Percentiles rank a stretch among this genome's conserved stretches.
These are phyloP conservation scores for Epiblema foenella DNA, from an alignment of 2,888 invertebrate genomes.

Conservation along the genomic window DNA sequence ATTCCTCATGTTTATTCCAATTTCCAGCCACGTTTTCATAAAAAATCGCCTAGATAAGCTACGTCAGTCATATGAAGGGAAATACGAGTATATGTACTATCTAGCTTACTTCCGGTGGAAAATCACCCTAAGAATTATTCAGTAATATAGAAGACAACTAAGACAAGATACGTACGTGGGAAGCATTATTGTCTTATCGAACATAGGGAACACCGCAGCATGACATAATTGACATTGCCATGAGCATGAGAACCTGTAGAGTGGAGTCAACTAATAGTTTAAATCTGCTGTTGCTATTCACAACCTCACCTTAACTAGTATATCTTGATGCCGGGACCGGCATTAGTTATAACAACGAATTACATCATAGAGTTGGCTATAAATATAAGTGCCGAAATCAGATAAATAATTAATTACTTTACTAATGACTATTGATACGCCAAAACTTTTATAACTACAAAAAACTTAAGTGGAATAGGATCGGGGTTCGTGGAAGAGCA, in stretches of 20 bases:
- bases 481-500: too few species aligned
- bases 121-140: neutral
- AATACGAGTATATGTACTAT: neutral
- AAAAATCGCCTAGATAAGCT: neutral
- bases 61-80: neutral
- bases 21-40: neutral
- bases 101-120: neutral
- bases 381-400: too few species aligned
- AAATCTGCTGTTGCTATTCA: neutral
- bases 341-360: too few species aligned
- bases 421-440: too few species aligned
- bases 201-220: constrained; percentile 8
- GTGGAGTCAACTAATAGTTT: neutral
- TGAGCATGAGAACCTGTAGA: neutral
- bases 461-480: too few species aligned
- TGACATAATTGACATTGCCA: constrained; percentile 2
- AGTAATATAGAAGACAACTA: neutral
- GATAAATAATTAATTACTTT: too few species aligned
- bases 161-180: neutral
- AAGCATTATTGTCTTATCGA: neutral
- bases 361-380: too few species aligned
- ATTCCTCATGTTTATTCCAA: too few species aligned
- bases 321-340: too few species aligned
- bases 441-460: too few species aligned
- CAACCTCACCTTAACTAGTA: neutral